phyloP scores from a whole-genome alignment of 1,140 invertebrate genomes.

The Drosophila willistoni region DNA sequence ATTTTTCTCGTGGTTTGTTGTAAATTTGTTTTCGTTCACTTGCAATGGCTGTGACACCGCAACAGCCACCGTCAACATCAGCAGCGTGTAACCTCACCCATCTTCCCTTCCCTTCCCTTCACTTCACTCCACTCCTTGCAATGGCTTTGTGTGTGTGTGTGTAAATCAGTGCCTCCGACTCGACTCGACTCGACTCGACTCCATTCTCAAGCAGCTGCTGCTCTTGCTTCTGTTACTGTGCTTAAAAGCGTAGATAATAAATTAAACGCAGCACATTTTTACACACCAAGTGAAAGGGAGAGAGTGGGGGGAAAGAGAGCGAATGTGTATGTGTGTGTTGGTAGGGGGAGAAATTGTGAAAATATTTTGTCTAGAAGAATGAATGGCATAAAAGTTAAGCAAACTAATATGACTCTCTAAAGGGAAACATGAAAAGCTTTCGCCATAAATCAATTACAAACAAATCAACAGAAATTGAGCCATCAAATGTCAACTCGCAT shows the following conservation, averaged over 20 bases:
- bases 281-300: not conserved
- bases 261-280: constrained; percentile 67
- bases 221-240: constrained; percentile 19
- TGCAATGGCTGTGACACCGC: constrained; percentile 74
- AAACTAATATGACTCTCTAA: constrained; percentile 6
- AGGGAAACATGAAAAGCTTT: not conserved
- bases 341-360: not conserved
- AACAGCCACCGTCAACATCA: constrained; percentile 37
- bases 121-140: not conserved
- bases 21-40: constrained; percentile 81
- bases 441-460: too few relatives aligned
- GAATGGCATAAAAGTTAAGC: constrained; percentile 32
- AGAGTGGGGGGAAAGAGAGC: not conserved
- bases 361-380: constrained; percentile 36
- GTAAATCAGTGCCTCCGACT: constrained; percentile 75
- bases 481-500: too few relatives aligned
- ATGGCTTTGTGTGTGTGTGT: constrained; percentile 24
- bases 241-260: constrained; percentile 71
- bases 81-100: constrained; percentile 8
- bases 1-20: constrained; percentile 78
- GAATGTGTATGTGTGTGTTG: not conserved
- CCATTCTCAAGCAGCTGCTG: constrained; percentile 14
- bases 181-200: constrained; percentile 28
- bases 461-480: too few relatives aligned
- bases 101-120: not conserved